Percentiles rank a stretch among this genome's conserved stretches.
These are phyloP conservation scores for Pseudomyrmex cubaensis DNA, from an alignment of 1,140 invertebrate genomes.

Conservation along the genomic window DNA sequence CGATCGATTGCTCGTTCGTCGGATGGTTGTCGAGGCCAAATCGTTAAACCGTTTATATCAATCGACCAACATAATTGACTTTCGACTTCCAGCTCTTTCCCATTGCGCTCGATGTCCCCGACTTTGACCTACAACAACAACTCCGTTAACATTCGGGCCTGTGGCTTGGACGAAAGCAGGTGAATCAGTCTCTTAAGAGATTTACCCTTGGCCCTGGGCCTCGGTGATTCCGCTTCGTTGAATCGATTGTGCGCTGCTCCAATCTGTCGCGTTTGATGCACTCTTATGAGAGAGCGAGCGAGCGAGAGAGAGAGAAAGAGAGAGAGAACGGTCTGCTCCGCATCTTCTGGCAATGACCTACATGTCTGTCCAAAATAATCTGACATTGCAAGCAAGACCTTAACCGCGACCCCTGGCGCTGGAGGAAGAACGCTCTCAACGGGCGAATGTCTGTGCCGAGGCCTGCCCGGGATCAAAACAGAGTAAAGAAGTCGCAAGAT, in stretches of 20 bases:
- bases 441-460: background rate
- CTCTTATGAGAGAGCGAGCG: constrained; percentile 41
- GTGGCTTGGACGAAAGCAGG: constrained; percentile 73
- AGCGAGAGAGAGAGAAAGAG: constrained; percentile 35
- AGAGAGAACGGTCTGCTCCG: constrained; percentile 11
- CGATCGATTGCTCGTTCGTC: constrained; percentile 7
- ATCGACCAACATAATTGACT: constrained; percentile 69
- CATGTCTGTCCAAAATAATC: constrained; percentile 74
- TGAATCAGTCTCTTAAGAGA: constrained; percentile 79
- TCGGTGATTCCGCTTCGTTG: constrained; percentile 77
- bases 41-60: constrained; percentile 72
- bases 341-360: constrained; percentile 67
- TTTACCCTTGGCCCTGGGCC: constrained; percentile 79
- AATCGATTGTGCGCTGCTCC: constrained; percentile 79
- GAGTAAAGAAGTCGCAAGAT: background rate
- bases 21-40: constrained; percentile 56
- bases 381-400: constrained; percentile 71
- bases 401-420: constrained; percentile 69
- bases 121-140: constrained; percentile 63
- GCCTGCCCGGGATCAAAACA: too few species aligned
- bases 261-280: constrained; percentile 73
- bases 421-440: constrained; percentile 52
- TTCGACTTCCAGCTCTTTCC: constrained; percentile 65
- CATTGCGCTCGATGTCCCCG: constrained; percentile 58
- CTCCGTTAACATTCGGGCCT: constrained; percentile 22